Base-by-base conservation (phyloP, 2,888 invertebrate species). In the Aleiodes testaceus region DNA sequence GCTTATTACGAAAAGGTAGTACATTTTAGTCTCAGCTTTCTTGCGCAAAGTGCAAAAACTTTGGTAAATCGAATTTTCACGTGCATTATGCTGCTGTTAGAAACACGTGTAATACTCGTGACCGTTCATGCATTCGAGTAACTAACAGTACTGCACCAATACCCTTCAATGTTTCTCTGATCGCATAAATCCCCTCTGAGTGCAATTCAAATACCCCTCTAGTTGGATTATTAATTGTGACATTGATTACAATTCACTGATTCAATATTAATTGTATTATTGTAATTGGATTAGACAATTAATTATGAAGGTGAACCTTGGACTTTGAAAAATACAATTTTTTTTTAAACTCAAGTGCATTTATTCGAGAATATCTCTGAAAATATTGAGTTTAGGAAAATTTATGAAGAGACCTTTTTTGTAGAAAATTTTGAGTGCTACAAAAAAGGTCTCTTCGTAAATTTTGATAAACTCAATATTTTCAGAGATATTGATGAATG, bases 41-140 rank as follows among this genome's bases (percentile, higher is more conserved):
- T 45, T 47, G 52, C 67, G 45, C 52, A 12, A 16, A 47, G 16
- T 5, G 59, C 67, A 42, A 69, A 49, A 72, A 71, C 67, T 69
- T 68, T 52, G 22, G 20, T 16, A 61, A 67, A 65, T 70, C 64
- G 70, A 61, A 44, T 74, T 70, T 70, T 74, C 64, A 70, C 53
- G 66, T 74, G 73, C 66, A 70, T 75, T 72, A 75, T 72, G 59
- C 16, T 42, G 6, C 11, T 11, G 36, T 59, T 71, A 53, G 3
- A 16, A 26, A 63, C 70, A 74, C 69, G 66, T 71, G 72, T 65
- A 22, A 73, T 61, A 63, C 47, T 72, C 63, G 64, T 61, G 16
- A 42, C 52, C 47, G 52, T 59, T 44, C 64, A 66, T 72, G 42
- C 53, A 53, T 63, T n/a, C 26, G 61, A n/a, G 49, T 20, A 55